phyloP scores from a whole-genome alignment of 37 sponge, comb jelly and placozoan genomes.

The Theonella swinhoei region DNA sequence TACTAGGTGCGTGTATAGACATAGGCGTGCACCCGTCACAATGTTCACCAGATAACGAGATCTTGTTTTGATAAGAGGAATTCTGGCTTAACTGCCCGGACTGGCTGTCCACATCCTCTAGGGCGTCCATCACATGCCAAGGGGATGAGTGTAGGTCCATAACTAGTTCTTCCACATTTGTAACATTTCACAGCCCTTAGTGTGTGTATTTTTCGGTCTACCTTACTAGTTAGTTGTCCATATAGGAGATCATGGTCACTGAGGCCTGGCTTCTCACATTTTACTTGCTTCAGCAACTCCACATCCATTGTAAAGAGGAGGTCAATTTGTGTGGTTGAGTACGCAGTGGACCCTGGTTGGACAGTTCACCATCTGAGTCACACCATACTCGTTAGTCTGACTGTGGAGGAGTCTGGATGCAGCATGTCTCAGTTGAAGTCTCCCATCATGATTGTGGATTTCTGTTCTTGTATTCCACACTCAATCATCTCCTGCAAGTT shows the following conservation, averaged over 20 bases:
- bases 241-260: slow-evolving; percentile 37
- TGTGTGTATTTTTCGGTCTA: neutral
- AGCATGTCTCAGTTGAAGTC: slow-evolving; percentile 47
- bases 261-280: neutral
- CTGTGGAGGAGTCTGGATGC: neutral
- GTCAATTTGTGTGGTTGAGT: slow-evolving; percentile 16
- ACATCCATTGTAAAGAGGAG: slow-evolving; percentile 7
- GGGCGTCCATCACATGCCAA: slow-evolving; percentile 22
- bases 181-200: slow-evolving; percentile 15
- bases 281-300: neutral
- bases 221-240: neutral
- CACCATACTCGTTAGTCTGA: slow-evolving; percentile 6
- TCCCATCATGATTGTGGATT: slow-evolving; percentile 9
- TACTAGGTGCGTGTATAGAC: too few relatives aligned
- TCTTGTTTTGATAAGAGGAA: too few relatives aligned
- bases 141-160: neutral
- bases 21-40: too few relatives aligned
- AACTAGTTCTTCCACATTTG: slow-evolving; percentile 7
- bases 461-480: slow-evolving; percentile 4
- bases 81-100: too few relatives aligned
- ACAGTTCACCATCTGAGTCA: slow-evolving; percentile 7
- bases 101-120: slow-evolving; percentile 39
- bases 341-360: slow-evolving; percentile 39
- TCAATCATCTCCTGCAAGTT: slow-evolving; percentile 13
- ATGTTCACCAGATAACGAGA: too few relatives aligned